Evolutionary conservation across 1,140 invertebrate genomes (phyloP).

Genomic region (Phthorimaea operculella): DNA sequence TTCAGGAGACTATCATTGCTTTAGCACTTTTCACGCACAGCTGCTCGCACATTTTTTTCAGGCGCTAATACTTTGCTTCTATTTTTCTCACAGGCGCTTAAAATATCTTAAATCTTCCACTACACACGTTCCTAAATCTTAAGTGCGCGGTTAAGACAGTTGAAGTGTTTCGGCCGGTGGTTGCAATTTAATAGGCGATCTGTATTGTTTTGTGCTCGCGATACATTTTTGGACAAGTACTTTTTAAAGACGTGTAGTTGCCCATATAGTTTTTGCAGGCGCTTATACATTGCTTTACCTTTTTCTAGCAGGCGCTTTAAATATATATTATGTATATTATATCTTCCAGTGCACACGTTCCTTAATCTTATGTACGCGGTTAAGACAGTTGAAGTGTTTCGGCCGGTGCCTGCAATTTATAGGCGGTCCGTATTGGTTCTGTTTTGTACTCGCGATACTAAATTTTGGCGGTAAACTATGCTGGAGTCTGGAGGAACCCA

Average conservation of each 20-base stretch:
- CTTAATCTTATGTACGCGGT: conserved; percentile 28
- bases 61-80: neutral
- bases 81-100: neutral
- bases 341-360: neutral
- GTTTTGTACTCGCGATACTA: conserved; percentile 22
- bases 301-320: neutral
- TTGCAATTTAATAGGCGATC: conserved; percentile 58
- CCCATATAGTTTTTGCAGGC: neutral
- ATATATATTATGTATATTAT: too few relatives aligned
- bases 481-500: too few relatives aligned
- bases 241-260: too few relatives aligned
- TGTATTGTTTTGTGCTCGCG: too few relatives aligned
- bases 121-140: neutral
- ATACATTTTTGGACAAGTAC: too few relatives aligned
- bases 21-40: too few relatives aligned
- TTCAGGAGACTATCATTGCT: too few relatives aligned
- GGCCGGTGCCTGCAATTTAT: conserved; percentile 57
- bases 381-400: conserved; percentile 45
- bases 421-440: conserved; percentile 58
- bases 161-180: conserved; percentile 58
- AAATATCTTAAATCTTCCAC: neutral
- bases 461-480: neutral
- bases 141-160: conserved; percentile 34
- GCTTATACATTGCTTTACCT: neutral
- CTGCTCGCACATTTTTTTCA: too few relatives aligned